Conservation (phyloP, 1,140 invertebrate species). For the Apis cerana region DNA sequence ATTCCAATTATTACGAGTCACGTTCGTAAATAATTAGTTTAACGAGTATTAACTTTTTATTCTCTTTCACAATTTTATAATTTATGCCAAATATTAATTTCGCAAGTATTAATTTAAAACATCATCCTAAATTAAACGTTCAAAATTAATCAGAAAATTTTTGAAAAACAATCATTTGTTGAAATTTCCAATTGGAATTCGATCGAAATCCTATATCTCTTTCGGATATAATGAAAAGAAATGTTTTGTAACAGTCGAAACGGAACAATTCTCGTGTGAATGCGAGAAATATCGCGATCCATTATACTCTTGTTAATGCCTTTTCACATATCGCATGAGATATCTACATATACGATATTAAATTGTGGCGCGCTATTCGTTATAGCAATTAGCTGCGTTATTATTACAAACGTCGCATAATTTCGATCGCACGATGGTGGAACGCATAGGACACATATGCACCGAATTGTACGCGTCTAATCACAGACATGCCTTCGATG, state of each 20-base stretch:
- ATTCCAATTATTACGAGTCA: background rate
- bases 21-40: background rate
- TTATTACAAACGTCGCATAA: conserved; percentile 24
- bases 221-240: too few relatives aligned
- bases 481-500: background rate
- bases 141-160: too few relatives aligned
- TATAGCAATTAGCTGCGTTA: conserved; percentile 30
- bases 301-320: conserved; percentile 1
- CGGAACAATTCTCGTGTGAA: background rate
- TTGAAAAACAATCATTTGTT: too few relatives aligned
- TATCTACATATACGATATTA: background rate
- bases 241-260: too few relatives aligned
- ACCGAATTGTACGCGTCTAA: conserved; percentile 16
- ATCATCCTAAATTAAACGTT: background rate
- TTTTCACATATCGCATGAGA: background rate
- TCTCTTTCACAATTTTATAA: background rate
- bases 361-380: conserved; percentile 19
- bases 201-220: too few relatives aligned
- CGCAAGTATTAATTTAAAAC: background rate
- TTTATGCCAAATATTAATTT: background rate
- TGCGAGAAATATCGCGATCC: conserved; percentile 6
- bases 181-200: too few relatives aligned
- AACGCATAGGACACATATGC: conserved; percentile 1
- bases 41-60: background rate
- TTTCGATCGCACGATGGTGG: background rate